Evolutionary conservation across 2,888 invertebrate species (phyloP), one percentile per base, ranked within the genome.

Genomic region (Aphidius colemani): DNA sequence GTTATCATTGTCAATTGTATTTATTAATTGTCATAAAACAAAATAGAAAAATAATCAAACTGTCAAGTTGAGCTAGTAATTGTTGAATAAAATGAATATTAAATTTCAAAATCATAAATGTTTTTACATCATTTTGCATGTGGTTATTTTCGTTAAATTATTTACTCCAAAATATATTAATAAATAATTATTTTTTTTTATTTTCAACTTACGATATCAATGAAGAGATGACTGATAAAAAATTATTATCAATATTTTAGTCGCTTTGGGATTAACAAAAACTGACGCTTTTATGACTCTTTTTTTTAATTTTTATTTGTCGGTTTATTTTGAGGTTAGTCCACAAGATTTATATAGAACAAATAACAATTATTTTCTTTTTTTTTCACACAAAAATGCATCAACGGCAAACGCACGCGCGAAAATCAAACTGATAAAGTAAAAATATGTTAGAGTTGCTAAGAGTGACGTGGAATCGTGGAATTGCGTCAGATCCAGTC

Each of bases 401-500:
- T 68, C 67, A 64, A 55, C 48, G 58, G 59, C 57, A 60, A 61
- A 66, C 68, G 66, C 70, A 69, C 66, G 68, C 66, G 66, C 64
- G 67, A 59, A 66, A 66, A 18, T 1, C 63, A 66, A 68, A 71
- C 69, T 69, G 60, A 65, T 40, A n/a, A 53, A 61, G 50, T 59
- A 50, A 30, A n/a, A 50, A 50, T 13, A 50, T 50, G 8, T 13
- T 59, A 41, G 58, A 59, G 44, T 18, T 18, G 13, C 13, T 40
- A 11, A 40, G 11, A 49, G 39, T 30, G 8, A 58, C 7, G 41
- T 13, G n/a, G 44, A 8, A 59, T 49, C 65, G n/a, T n/a, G n/a
- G n/a, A n/a, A n/a, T n/a, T n/a, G n/a, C n/a, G n/a, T n/a, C n/a
- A n/a, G n/a, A n/a, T n/a, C n/a, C n/a, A n/a, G 68, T 69, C 68